These are phyloP conservation scores for Hypsopygia costalis DNA, from an alignment of 2,888 invertebrate species.

Conservation along the genomic window DNA sequence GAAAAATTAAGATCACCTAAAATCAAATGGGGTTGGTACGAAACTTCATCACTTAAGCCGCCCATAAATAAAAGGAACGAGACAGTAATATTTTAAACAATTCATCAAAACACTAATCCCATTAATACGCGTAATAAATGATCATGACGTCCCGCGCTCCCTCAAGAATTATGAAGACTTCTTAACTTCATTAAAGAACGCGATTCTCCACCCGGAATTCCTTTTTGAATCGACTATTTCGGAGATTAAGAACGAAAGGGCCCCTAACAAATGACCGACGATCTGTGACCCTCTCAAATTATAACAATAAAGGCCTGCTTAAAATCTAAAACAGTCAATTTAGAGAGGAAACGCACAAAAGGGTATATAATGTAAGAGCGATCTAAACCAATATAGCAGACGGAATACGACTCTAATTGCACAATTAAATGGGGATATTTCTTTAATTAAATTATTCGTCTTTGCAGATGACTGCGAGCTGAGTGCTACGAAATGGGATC, in stretches of 20 bases:
- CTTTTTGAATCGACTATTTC: slow-evolving; percentile 37
- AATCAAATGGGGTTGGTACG: not conserved
- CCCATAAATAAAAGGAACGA: not conserved
- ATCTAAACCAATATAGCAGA: slow-evolving; percentile 39
- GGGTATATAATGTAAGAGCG: slow-evolving; percentile 11
- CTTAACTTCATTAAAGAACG: slow-evolving; percentile 61
- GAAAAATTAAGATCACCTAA: not conserved
- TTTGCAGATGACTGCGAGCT: slow-evolving; percentile 20
- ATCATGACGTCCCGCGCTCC: slow-evolving; percentile 33
- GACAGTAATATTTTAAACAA: slow-evolving; percentile 25
- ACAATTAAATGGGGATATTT: slow-evolving; percentile 32
- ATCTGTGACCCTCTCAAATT: slow-evolving; percentile 48
- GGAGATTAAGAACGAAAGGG: slow-evolving; percentile 34
- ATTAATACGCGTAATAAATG: slow-evolving; percentile 51
- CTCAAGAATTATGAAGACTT: slow-evolving; percentile 42
- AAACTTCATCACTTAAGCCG: not conserved
- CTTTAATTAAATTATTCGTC: slow-evolving; percentile 22
- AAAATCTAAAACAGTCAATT: slow-evolving; percentile 55
- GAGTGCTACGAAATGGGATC: slow-evolving; percentile 9
- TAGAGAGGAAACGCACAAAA: slow-evolving; percentile 23
- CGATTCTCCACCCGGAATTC: slow-evolving; percentile 24
- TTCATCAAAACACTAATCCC: slow-evolving; percentile 41
- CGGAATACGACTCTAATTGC: slow-evolving; percentile 39
- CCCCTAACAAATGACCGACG: slow-evolving; percentile 38
- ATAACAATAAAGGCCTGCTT: slow-evolving; percentile 48